phyloP scores from a whole-genome alignment of 1,140 invertebrate species.

The Caenorhabditis remanei region DNA sequence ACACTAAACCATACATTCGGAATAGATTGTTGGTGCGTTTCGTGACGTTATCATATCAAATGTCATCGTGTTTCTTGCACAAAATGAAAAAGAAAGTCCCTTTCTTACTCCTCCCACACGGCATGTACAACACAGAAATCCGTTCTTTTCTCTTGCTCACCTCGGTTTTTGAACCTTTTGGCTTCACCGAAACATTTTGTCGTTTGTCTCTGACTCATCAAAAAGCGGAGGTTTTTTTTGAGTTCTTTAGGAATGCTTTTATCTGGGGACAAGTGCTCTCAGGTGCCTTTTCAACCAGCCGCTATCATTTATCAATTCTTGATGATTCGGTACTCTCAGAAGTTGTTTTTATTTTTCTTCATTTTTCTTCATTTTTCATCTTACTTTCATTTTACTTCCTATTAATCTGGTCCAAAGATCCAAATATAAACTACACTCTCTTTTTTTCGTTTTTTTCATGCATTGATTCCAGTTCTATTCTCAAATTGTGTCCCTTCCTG shows the following conservation, averaged over 20 bases:
- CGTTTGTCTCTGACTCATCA: constrained; percentile 39
- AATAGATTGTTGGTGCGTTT: constrained; percentile 48
- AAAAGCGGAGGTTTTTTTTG: not conserved
- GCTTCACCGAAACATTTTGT: constrained; percentile 31
- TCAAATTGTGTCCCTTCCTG: not conserved
- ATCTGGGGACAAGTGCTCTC: not conserved
- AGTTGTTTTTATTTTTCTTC: not conserved
- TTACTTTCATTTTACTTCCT: not conserved
- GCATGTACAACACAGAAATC: constrained; percentile 33
- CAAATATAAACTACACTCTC: constrained; percentile 9
- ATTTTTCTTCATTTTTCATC: not conserved
- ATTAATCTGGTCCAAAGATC: not conserved
- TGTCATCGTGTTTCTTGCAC: not conserved
- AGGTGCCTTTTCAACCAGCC: constrained; percentile 11
- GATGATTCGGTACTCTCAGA: not conserved
- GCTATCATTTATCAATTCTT: constrained; percentile 43
- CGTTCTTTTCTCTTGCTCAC: constrained; percentile 5
- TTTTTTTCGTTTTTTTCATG: not conserved
- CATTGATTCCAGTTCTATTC: constrained; percentile 9
- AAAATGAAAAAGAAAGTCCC: constrained; percentile 24
- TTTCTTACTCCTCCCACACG: not conserved
- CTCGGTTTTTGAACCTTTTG: constrained; percentile 31
- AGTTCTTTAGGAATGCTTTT: not conserved
- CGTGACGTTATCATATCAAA: constrained; percentile 55
- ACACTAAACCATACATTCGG: constrained; percentile 53